Percentiles rank a stretch among this genome's conserved stretches.
Conservation (phyloP, 2,888 invertebrate species). For the Diaperis boleti region DNA sequence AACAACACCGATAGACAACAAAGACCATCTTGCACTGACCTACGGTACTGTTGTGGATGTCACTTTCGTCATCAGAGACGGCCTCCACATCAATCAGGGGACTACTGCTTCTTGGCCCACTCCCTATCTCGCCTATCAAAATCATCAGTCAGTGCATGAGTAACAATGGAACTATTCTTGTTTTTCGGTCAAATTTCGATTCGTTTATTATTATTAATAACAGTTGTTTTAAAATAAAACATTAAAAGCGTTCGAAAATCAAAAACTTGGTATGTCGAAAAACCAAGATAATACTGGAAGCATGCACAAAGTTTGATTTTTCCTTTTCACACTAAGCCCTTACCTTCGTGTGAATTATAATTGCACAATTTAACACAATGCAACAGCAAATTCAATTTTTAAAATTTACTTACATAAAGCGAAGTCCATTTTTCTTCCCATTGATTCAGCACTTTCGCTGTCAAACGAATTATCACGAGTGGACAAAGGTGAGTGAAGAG, state of each 20-base stretch:
- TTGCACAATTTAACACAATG: slow-evolving; percentile 39
- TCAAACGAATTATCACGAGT: slow-evolving; percentile 68
- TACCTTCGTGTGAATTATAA: slow-evolving; percentile 47
- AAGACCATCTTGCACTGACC: slow-evolving; percentile 70
- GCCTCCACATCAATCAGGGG: slow-evolving; percentile 78
- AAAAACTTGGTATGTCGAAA: slow-evolving; percentile 44
- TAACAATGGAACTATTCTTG: slow-evolving; percentile 13
- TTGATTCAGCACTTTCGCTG: slow-evolving; percentile 64
- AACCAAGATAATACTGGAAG: slow-evolving; percentile 31
- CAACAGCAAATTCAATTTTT: slow-evolving; percentile 33
- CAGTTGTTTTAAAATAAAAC: slow-evolving; percentile 6
- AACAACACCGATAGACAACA: slow-evolving; percentile 66
- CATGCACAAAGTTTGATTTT: slow-evolving; percentile 47
- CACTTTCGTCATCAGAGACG: slow-evolving; percentile 72
- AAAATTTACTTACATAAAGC: slow-evolving; percentile 80
- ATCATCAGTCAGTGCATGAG: slow-evolving; percentile 48
- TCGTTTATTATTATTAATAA: slow-evolving; percentile 33
- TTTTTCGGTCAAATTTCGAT: slow-evolving; percentile 18
- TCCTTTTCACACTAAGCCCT: slow-evolving; percentile 44
- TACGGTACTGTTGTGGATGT: slow-evolving; percentile 67
- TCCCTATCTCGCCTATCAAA: slow-evolving; percentile 74
- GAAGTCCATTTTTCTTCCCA: slow-evolving; percentile 82
- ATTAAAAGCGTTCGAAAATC: slow-evolving; percentile 47
- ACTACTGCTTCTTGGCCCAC: slow-evolving; percentile 71
- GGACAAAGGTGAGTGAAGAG: slow-evolving; percentile 69